Base-by-base conservation (phyloP, 2,797 vertebrate species). In the Sebastes vulpes region DNA sequence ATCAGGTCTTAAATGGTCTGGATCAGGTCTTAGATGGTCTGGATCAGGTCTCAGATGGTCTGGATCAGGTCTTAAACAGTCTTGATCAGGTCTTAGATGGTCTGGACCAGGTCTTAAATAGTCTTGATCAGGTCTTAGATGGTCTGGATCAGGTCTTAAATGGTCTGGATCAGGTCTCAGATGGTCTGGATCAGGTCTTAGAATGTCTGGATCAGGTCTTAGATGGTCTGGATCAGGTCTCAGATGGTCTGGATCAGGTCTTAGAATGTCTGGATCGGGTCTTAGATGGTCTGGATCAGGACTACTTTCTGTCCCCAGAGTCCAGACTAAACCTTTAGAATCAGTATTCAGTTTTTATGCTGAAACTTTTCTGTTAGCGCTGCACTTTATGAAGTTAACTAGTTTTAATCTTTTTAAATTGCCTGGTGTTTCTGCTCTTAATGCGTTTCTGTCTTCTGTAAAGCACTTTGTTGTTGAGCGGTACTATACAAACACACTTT, bases 251-350 rank as follows among this genome's bases (percentile, higher is more conserved):
- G 2, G 12, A 0, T 38, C 12, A 38, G 35, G 35, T 38, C 4
- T 12, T 0, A 38, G 0, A 38, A 5, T 4, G 35, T 38, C 35
- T 42, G 35, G 35, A 16, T 38, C 35, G 14, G 35, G 32, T 35
- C 0, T 35, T 0, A 12, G 10, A 35, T 35, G 32, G 10, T 35
- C 32, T 35, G 10, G 4, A 0, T 5, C 1, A 38, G 35, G 38
- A 42, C 38, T 42, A 42, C 38, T 42, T 42, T 42, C 38, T 42
- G 38, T 42, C 38, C 38, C 38, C 38, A 42, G 38, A 42, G 38
- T 42, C 12, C 12, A 42, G 0, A 42, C 38, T 42, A 42, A 42
- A 38, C 11, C 35, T 38, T 4, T 11, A 38, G 35, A 38, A 42
- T 42, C 38, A 42, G 38, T 5, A 42, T 14, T 42, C 38, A 42